A percentile compares a stretch with the other conserved stretches of the same genome.
phyloP scores from a whole-genome alignment of 2,797 vertebrate genomes.

The Remorina albescens region DNA sequence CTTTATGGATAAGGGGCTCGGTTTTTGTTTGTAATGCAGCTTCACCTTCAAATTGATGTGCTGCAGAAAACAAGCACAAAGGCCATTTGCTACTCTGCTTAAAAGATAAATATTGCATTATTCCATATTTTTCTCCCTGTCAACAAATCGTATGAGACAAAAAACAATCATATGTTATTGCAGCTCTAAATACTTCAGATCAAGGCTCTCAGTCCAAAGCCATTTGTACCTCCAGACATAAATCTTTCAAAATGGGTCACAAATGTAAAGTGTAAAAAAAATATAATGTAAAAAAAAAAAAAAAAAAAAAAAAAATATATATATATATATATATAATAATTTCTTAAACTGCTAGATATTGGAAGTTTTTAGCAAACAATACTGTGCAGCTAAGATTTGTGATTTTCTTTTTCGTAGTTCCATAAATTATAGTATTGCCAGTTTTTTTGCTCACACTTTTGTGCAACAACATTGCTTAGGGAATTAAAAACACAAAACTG shows the following conservation, averaged over 20 bases:
- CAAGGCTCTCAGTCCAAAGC: constrained; percentile 5
- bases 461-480: constrained; percentile 1
- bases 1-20: constrained; percentile 40
- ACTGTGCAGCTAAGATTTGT: not conserved
- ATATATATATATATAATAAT: not conserved
- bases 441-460: not conserved
- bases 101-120: constrained; percentile 8
- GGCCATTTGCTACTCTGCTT: constrained; percentile 25
- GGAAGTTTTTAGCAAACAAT: constrained; percentile 17
- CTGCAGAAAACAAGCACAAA: constrained; percentile 24
- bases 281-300: too few species aligned
- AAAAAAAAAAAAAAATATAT: too few species aligned
- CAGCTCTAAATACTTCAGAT: constrained; percentile 7
- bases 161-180: not conserved
- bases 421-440: not conserved
- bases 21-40: constrained; percentile 22
- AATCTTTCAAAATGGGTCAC: constrained; percentile 23
- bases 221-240: constrained; percentile 36
- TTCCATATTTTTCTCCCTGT: constrained; percentile 11
- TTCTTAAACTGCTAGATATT: not conserved
- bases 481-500: constrained; percentile 14
- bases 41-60: constrained; percentile 45
- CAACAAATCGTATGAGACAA: constrained; percentile 25
- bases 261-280: not conserved
- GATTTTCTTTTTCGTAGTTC: not conserved